A percentile compares a stretch with the other conserved stretches of the same genome.
These are phyloP conservation scores for Silurus aristotelis DNA, from an alignment of 2,797 vertebrate species.

Conservation along the genomic window DNA sequence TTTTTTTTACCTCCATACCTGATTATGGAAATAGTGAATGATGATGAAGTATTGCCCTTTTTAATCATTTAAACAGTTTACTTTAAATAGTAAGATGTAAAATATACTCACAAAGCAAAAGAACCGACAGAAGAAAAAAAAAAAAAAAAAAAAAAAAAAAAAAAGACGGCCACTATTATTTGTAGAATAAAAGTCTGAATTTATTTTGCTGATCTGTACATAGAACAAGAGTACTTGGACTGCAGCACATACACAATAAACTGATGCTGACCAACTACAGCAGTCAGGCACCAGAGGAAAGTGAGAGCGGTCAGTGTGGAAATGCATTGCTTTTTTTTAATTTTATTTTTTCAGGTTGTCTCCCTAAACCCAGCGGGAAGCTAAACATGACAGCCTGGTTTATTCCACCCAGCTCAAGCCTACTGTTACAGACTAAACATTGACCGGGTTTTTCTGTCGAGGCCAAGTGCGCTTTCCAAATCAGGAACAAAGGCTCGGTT, in stretches of 20 bases:
- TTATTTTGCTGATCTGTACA: constrained; percentile 83
- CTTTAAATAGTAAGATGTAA: not conserved
- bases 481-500: not conserved
- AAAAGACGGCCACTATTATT: constrained; percentile 45
- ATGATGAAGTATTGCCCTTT: not conserved
- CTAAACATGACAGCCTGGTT: constrained; percentile 37
- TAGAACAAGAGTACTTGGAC: constrained; percentile 82
- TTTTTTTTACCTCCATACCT: not conserved
- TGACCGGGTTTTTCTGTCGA: constrained; percentile 1
- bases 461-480: not conserved
- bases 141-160: constrained; percentile 40
- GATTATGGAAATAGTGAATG: not conserved
- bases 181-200: constrained; percentile 84
- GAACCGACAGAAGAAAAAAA: not conserved
- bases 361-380: constrained; percentile 40
- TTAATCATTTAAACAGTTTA: constrained; percentile 1
- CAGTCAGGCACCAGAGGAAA: constrained; percentile 72
- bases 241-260: constrained; percentile 78
- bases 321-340: constrained; percentile 49
- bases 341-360: not conserved
- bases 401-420: constrained; percentile 17
- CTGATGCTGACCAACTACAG: constrained; percentile 76
- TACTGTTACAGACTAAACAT: constrained; percentile 12
- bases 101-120: not conserved
- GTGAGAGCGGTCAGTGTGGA: constrained; percentile 78